Conservation (phyloP, 37 sponge, comb jelly and placozoan species). For the Eunapius fragilis region DNA sequence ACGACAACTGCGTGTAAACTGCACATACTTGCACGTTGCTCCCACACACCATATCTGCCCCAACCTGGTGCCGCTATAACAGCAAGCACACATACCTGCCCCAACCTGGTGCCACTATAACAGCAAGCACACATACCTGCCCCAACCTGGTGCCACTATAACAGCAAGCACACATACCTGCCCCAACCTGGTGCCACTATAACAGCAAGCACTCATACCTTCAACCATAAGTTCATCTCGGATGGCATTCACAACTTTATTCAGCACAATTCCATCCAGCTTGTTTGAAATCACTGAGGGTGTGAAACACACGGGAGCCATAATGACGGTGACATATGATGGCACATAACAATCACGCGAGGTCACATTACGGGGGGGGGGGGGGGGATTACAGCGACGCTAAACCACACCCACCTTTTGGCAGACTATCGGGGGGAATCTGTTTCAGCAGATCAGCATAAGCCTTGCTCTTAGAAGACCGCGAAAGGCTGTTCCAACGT, state of each 20-base stretch:
- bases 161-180: too few relatives aligned
- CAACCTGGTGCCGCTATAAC: too few relatives aligned
- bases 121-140: too few relatives aligned
- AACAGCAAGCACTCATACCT: conserved; percentile 14
- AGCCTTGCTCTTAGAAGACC: conserved; percentile 18
- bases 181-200: too few relatives aligned
- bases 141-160: too few relatives aligned
- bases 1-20: too few relatives aligned
- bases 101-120: too few relatives aligned
- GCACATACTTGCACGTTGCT: background rate
- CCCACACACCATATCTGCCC: too few relatives aligned
- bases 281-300: conserved; percentile 73
- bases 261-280: conserved; percentile 68
- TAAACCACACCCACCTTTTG: conserved; percentile 9
- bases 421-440: conserved; percentile 49
- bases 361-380: too few relatives aligned
- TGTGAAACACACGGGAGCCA: background rate
- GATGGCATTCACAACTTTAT: conserved; percentile 46
- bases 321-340: too few relatives aligned
- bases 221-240: conserved; percentile 34
- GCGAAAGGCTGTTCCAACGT: conserved; percentile 57
- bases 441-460: conserved; percentile 55
- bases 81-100: conserved; percentile 23
- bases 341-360: background rate
- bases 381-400: too few relatives aligned